Evolutionary conservation across 2,888 invertebrate genomes (phyloP).

Genomic region (Thereva nobilitata): DNA sequence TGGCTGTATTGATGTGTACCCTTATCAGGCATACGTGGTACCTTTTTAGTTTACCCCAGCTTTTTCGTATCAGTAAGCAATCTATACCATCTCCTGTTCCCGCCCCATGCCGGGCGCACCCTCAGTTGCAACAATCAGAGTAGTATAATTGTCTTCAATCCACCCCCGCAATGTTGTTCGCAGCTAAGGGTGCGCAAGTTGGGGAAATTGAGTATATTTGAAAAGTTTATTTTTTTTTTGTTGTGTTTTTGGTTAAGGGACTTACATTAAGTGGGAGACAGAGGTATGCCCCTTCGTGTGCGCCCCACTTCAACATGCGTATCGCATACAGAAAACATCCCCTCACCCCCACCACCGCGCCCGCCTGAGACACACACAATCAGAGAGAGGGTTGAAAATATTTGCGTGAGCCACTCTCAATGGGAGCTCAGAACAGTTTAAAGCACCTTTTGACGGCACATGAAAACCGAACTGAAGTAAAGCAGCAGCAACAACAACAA

Average conservation of each 20-base stretch:
- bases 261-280: slow-evolving; percentile 3
- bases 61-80: slow-evolving; percentile 29
- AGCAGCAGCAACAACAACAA: too few species aligned
- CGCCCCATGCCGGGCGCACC: slow-evolving; percentile 1
- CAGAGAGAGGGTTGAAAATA: neutral
- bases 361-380: neutral
- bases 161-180: slow-evolving; percentile 22
- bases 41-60: neutral
- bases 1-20: slow-evolving; percentile 21
- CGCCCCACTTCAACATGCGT: too few species aligned
- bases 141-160: slow-evolving; percentile 24
- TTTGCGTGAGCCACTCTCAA: slow-evolving; percentile 23
- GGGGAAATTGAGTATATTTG: slow-evolving; percentile 13
- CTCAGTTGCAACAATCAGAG: slow-evolving; percentile 24
- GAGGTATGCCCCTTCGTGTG: neutral
- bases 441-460: slow-evolving; percentile 19
- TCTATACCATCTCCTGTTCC: slow-evolving; percentile 4
- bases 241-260: neutral
- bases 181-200: slow-evolving; percentile 21
- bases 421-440: slow-evolving; percentile 10
- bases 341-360: slow-evolving; percentile 13
- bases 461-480: slow-evolving; percentile 1
- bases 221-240: slow-evolving; percentile 1
- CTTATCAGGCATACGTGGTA: slow-evolving; percentile 24
- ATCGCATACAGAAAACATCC: neutral